Base-by-base conservation (phyloP, 37 sponge, comb jelly and placozoan genomes). In the Halisarca cf. caerulea region DNA sequence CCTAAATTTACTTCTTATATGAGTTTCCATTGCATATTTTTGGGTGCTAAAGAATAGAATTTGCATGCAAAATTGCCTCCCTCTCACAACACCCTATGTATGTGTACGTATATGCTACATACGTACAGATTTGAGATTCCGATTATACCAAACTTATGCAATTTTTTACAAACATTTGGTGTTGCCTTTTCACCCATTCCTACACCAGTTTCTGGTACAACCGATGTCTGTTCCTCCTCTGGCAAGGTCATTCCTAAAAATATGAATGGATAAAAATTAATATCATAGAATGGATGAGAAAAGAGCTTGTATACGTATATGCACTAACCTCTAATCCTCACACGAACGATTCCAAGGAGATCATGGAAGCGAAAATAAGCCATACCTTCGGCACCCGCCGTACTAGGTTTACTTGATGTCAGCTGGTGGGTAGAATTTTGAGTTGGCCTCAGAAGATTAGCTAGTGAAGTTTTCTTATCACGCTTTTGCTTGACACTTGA, bases 381-480 rank as follows among this genome's bases (percentile, higher is more conserved):
- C 25, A 40, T 74, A 4, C 77, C 77, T 9, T 74, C 77, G 2
- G 77, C 77, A 2, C 77, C 77, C 17, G 77, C 15, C 42, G 38
- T 74, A 37, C n/a, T 43, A 40, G 24, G 77, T n/a, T 40, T 74
- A 23, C 6, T 74, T 17, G 77, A 44, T 11, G 41, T 24, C 25
- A 1, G 23, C 9, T 38, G 44, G 9, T 74, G 38, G 42, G 42
- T 37, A 18, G 77, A 21, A 43, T 74, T 74, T 24, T 39, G 40
- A 40, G 77, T 40, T 43, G 77, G 77, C 77, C 25, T 74, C 39
- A 74, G 77, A n/a, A 74, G 77, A n/a, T 74, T 37, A 2, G 44
- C 77, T 44, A 74, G 42, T 15, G 77, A 74, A 37, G 38, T 42
- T 20, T 17, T 25, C 2, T 37, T 40, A 24, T 39, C 45, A 17